Evolutionary conservation across 2,888 invertebrate species (phyloP), one percentile per base, ranked within the genome.

Genomic region (Willowsia nigromaculata): DNA sequence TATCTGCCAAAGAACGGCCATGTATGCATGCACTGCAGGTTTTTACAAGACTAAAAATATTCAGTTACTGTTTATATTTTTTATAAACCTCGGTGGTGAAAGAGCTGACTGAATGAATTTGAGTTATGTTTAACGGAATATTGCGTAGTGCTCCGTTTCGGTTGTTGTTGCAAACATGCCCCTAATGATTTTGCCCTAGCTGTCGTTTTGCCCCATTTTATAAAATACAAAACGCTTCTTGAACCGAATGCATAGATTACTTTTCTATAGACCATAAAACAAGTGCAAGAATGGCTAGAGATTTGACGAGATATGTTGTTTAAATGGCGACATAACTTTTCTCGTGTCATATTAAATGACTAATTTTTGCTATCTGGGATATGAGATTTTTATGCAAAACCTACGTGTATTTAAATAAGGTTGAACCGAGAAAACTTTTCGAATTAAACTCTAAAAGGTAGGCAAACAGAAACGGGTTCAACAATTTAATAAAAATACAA

Each of bases 181-280:
- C 81, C 62, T 25, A 81, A 81, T 81, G 27, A 81, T 59, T 81
- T 81, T 27, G 62, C 43, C 80, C 62, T 25, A 25, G 71, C 43
- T 71, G 71, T 40, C 68, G 40, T 43, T 1, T 40, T 71, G 71
- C 43, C 25, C 71, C 43, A 71, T 71, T 71, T 71, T 71, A 43
- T 40, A 13, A 71, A 68, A 71, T 71, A 43, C 22, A 13, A 71
- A 68, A 71, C 37, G 43, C 43, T 11, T 5, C 18, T 1, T 62
- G 13, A 30, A 30, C 13, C 11, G 62, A 7, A 65, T 15, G 13
- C 62, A 62, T 33, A 30, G 30, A 15, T 9, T 15, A n/a, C 43
- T 43, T 40, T 43, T 71, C 43, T 43, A 71, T 30, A 30, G 25
- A 56, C 22, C 30, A 62, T 25, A 27, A 30, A 2, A 5, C n/a